A percentile compares a stretch with the other conserved stretches of the same genome.
Conservation (phyloP, 2,888 invertebrate species). For the Drosophila flavopinicola region DNA sequence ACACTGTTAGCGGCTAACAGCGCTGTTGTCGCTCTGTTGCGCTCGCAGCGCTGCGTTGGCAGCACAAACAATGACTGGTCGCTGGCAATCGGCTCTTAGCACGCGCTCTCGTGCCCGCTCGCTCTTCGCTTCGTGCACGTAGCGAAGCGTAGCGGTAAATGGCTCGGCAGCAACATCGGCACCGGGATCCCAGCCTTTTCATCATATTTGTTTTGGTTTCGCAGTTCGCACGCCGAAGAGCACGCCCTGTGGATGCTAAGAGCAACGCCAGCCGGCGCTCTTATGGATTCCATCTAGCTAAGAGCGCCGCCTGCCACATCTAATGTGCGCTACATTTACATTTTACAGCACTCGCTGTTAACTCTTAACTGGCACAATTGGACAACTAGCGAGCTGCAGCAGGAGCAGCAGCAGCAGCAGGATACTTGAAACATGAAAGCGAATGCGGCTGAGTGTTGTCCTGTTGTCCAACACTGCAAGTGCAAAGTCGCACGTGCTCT, state of each 20-base stretch:
- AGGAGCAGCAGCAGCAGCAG: too few relatives aligned
- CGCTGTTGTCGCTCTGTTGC: constrained; percentile 40
- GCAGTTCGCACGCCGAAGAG: constrained; percentile 63
- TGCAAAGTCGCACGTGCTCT: not conserved
- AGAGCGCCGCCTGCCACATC: constrained; percentile 35
- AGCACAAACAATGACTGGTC: constrained; percentile 63
- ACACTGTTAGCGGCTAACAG: constrained; percentile 45
- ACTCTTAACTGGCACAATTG: constrained; percentile 60
- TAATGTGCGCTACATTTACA: constrained; percentile 12
- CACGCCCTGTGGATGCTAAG: constrained; percentile 62
- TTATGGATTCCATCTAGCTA: constrained; percentile 61
- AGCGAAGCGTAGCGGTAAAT: constrained; percentile 68
- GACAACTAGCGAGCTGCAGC: constrained; percentile 34
- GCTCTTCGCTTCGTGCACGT: constrained; percentile 44
- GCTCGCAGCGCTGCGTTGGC: constrained; percentile 40
- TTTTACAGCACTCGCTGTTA: constrained; percentile 28
- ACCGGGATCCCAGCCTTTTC: constrained; percentile 61
- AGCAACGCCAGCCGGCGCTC: constrained; percentile 15
- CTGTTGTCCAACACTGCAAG: constrained; percentile 28
- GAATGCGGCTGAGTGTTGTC: constrained; percentile 33
- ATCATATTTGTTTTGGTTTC: constrained; percentile 82
- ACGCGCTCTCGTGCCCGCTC: constrained; percentile 36
- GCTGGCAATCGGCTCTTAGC: constrained; percentile 46
- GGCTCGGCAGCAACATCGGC: constrained; percentile 35
- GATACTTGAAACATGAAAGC: constrained; percentile 63